A percentile compares a stretch with the other conserved stretches of the same genome.
Evolutionary conservation across 2,113 vertebrate species (phyloP).

Genomic region (Cochlearius cochlearius): DNA sequence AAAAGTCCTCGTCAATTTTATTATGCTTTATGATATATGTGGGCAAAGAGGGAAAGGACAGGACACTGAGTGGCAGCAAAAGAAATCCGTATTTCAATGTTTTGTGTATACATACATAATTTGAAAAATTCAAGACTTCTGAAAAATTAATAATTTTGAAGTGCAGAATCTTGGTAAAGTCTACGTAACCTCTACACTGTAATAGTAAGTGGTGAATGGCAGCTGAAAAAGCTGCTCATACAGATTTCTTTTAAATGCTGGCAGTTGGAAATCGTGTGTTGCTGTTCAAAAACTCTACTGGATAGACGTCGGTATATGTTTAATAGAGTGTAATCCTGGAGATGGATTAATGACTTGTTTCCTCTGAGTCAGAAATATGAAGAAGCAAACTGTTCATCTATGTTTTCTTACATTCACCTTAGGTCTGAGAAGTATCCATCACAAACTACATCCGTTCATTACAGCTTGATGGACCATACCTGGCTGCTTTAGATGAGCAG

Average conservation of each 20-base stretch:
- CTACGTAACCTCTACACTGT: not conserved
- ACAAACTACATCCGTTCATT: not conserved
- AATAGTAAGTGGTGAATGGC: not conserved
- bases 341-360: not conserved
- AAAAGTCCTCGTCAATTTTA: not conserved
- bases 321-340: not conserved
- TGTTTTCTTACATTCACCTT: not conserved
- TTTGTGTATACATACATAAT: not conserved
- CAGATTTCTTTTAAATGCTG: not conserved
- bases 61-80: not conserved
- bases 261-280: not conserved
- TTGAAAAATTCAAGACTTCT: not conserved
- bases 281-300: not conserved
- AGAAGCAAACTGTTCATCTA: not conserved
- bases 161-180: not conserved
- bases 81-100: not conserved
- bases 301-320: not conserved
- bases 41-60: not conserved
- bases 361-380: not conserved
- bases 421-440: not conserved
- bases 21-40: not conserved
- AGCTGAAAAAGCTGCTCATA: not conserved
- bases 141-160: not conserved
- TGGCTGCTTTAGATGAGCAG: not conserved
- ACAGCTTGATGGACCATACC: not conserved